Evolutionary conservation across 2,113 vertebrate genomes (phyloP).

Genomic region (Osmerus mordax): DNA sequence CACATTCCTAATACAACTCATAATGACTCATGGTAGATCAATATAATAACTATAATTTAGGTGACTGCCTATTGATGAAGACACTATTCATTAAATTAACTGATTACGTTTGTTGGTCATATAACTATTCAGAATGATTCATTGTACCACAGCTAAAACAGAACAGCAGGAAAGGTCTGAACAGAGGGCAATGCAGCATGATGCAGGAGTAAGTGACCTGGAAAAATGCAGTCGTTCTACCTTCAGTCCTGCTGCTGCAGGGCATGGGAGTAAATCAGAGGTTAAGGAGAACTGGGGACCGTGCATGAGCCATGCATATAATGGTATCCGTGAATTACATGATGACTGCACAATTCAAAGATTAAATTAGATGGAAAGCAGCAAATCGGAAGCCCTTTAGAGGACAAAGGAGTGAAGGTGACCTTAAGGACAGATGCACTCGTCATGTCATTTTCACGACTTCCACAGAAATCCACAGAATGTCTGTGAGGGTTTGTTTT

Average conservation of each 20-base stretch:
- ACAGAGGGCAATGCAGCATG: constrained; percentile 4
- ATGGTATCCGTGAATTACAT: too few relatives aligned
- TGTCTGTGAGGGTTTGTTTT: neutral
- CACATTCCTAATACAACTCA: too few relatives aligned
- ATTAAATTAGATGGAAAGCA: neutral
- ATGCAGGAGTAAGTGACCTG: constrained; percentile 22
- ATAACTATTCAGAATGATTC: too few relatives aligned
- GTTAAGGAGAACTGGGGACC: neutral
- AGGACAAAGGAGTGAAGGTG: neutral
- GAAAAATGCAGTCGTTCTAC: constrained; percentile 19
- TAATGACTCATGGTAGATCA: too few relatives aligned
- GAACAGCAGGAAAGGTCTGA: neutral
- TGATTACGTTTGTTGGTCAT: too few relatives aligned
- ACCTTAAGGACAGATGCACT: neutral
- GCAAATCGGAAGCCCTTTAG: neutral
- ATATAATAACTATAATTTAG: too few relatives aligned
- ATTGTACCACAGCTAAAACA: too few relatives aligned
- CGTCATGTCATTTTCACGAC: neutral
- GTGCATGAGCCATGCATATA: neutral
- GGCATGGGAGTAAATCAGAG: neutral
- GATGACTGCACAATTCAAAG: constrained; percentile 6
- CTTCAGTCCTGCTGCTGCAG: constrained; percentile 2
- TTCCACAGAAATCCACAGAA: neutral
- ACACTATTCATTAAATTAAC: too few relatives aligned
- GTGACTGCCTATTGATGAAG: too few relatives aligned